Evolutionary conservation across 2,113 vertebrate species (phyloP).

Genomic region (Carassius carassius): DNA sequence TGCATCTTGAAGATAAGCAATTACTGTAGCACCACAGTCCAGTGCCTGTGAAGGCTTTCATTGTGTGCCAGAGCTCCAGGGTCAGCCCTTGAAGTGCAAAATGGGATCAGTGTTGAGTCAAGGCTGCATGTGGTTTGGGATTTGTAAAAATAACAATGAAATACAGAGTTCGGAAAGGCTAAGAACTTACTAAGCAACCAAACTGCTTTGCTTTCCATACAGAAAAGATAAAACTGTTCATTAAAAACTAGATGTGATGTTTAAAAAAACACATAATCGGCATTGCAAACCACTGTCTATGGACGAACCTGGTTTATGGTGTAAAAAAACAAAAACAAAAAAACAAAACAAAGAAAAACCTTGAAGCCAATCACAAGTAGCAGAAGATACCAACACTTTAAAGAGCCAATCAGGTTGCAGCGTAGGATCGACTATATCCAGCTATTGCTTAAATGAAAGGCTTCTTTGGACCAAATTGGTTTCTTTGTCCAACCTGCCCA

Average conservation of each 20-base stretch:
- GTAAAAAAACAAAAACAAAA: too few species aligned
- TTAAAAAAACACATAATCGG: background rate
- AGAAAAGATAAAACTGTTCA: background rate
- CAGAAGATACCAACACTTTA: background rate
- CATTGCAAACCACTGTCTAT: background rate
- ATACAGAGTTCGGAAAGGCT: background rate
- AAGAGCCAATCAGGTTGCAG: background rate
- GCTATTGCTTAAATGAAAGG: slow-evolving; percentile 19
- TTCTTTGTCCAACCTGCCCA: slow-evolving; percentile 21
- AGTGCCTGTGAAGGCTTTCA: background rate
- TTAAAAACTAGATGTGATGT: background rate
- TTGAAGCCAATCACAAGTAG: background rate
- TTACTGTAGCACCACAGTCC: background rate
- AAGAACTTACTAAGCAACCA: background rate
- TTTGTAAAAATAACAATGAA: slow-evolving; percentile 37
- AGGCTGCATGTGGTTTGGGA: background rate
- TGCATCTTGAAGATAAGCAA: slow-evolving; percentile 30
- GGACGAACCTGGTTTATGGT: background rate
- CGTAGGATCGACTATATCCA: background rate
- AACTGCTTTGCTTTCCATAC: background rate
- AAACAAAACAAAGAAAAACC: too few species aligned
- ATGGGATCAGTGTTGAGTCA: slow-evolving; percentile 22
- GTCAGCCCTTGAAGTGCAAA: slow-evolving; percentile 14
- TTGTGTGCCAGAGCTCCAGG: background rate
- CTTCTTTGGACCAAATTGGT: slow-evolving; percentile 5